Percentiles rank a stretch among this genome's conserved stretches.
phyloP scores from a whole-genome alignment of 2,888 invertebrate genomes.

The Dusona sp. region DNA sequence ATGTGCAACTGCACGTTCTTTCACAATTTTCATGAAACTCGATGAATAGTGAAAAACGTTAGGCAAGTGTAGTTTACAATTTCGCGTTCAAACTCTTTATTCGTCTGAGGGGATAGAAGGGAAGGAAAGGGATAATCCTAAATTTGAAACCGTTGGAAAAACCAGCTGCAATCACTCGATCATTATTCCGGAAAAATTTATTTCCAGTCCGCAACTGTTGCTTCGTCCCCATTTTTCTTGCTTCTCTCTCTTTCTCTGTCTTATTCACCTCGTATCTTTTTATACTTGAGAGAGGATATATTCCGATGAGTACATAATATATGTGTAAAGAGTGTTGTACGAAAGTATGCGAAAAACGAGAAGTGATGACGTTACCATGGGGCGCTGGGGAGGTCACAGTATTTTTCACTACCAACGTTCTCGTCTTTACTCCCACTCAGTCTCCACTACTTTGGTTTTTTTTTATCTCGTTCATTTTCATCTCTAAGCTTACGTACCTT shows the following conservation, averaged over 20 bases:
- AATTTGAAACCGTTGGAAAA: conserved; percentile 23
- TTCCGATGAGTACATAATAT: conserved; percentile 15
- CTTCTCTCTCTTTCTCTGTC: neutral
- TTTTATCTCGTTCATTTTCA: conserved; percentile 54
- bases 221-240: conserved; percentile 1
- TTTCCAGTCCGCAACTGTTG: conserved; percentile 38
- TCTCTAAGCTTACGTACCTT: conserved; percentile 20
- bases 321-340: conserved; percentile 26
- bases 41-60: neutral
- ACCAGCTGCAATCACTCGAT: conserved; percentile 51
- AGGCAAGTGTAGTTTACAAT: conserved; percentile 1
- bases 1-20: neutral
- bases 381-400: conserved; percentile 59
- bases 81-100: neutral
- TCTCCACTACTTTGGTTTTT: conserved; percentile 13
- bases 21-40: neutral
- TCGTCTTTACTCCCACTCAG: conserved; percentile 36
- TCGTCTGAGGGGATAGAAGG: neutral
- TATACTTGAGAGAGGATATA: conserved; percentile 25
- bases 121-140: conserved; percentile 8
- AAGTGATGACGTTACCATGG: conserved; percentile 63
- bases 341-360: conserved; percentile 49
- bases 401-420: conserved; percentile 62
- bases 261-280: conserved; percentile 9
- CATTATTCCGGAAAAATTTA: conserved; percentile 62